Base-by-base conservation (phyloP, 2,113 vertebrate species). In the Hippocampus zosterae region DNA sequence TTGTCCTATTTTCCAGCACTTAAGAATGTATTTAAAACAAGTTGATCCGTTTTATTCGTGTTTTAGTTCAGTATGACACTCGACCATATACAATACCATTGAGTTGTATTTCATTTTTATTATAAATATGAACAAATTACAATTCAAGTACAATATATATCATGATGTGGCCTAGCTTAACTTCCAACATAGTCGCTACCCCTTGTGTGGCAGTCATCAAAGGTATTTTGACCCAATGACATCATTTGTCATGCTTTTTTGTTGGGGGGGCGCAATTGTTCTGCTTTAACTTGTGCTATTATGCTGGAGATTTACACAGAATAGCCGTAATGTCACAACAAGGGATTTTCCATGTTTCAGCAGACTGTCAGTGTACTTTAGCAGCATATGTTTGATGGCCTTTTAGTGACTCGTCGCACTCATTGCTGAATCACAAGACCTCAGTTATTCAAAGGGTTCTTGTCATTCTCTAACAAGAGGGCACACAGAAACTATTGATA, bases 401-500 rank as follows among this genome's bases (percentile, higher is more conserved):
- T 60, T 70, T 55, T 68, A 60, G 53, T 41, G 37, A 75, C 52
- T 76, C 67, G 60, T 63, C 0, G 13, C 48, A 63, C 57, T 53
- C 48, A 46, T 37, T n/a, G 9, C 70, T 79, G 64, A 81, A 69
- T 84, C 84, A 85, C 69, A 72, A 78, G 79, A 85, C 73, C 66
- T 65, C 8, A 41, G 18, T 10, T 41, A 71, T 63, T 79, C 73
- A 71, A 65, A 72, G 62, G 64, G 71, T 69, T 74, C 3, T 65
- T 82, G 61, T 80, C 52, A 68, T 76, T 48, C 48, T 33, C 61
- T 5, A 7, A 77, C 8, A 76, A 66, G 3, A 5, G 19, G 61
- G 67, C 27, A 68, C 25, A 72, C 75, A 76, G 70, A 76, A 73
- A 69, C 41, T 69, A 44, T 15, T 1, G 10, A 69, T 68, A 52